These are phyloP conservation scores for Chirona hameri DNA, from an alignment of 2,888 invertebrate genomes.

Conservation along the genomic window DNA sequence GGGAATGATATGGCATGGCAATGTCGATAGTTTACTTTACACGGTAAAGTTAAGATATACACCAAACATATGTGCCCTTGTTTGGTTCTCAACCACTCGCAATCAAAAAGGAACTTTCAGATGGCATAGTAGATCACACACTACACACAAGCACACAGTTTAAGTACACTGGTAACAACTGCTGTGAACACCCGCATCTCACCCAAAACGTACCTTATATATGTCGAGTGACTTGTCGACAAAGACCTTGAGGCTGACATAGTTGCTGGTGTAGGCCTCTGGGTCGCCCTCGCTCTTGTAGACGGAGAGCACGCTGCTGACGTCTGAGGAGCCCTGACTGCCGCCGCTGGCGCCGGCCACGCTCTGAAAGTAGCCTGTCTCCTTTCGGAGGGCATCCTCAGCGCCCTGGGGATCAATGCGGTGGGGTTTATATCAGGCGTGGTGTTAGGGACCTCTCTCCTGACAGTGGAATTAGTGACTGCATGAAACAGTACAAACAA, in stretches of 20 bases:
- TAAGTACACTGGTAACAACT: too few relatives aligned
- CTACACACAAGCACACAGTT: too few relatives aligned
- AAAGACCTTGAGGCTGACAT: slow-evolving; percentile 77
- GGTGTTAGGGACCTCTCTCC: too few relatives aligned
- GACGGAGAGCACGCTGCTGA: slow-evolving; percentile 61
- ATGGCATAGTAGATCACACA: too few relatives aligned
- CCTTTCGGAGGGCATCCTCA: slow-evolving; percentile 76
- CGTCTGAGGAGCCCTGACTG: slow-evolving; percentile 42
- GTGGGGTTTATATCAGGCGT: too few relatives aligned
- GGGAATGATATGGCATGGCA: too few relatives aligned
- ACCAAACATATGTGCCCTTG: too few relatives aligned
- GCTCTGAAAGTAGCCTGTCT: slow-evolving; percentile 47
- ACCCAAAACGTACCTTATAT: slow-evolving; percentile 64
- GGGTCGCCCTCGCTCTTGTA: slow-evolving; percentile 89
- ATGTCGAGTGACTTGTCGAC: slow-evolving; percentile 87
- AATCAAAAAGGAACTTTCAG: too few relatives aligned
- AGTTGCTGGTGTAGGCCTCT: slow-evolving; percentile 80
- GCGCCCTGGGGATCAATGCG: slow-evolving; percentile 58
- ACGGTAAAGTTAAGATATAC: too few relatives aligned
- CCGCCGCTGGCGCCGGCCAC: slow-evolving; percentile 36
- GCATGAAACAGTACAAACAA: slow-evolving; percentile 26
- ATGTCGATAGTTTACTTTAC: too few relatives aligned
- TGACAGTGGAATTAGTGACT: slow-evolving; percentile 24
- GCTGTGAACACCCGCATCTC: too few relatives aligned
- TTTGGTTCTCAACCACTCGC: too few relatives aligned